These are phyloP conservation scores for Cichladusa arquata DNA, from an alignment of 2,113 vertebrate genomes.

Conservation along the genomic window DNA sequence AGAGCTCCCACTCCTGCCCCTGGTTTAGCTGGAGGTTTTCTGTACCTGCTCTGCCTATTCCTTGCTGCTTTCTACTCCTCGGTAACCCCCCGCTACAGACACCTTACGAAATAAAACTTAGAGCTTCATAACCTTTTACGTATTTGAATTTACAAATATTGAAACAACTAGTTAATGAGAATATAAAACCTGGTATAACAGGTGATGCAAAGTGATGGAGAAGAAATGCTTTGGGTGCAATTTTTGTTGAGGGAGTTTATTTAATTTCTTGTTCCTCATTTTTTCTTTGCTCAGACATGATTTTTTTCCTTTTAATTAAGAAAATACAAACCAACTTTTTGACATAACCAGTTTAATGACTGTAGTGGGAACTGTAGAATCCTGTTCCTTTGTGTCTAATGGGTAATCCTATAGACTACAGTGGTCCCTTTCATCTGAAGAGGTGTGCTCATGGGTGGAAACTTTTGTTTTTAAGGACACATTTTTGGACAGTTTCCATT, in stretches of 20 bases:
- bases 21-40: neutral
- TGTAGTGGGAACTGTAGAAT: neutral
- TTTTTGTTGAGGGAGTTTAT: neutral
- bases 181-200: neutral
- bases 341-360: neutral
- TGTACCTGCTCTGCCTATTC: neutral
- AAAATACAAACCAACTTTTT: neutral
- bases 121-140: neutral
- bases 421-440: neutral
- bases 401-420: neutral
- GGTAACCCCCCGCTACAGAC: no score
- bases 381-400: neutral
- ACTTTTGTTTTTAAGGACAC: neutral
- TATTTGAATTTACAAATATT: neutral
- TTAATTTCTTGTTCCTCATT: neutral
- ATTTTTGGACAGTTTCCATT: neutral
- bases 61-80: neutral
- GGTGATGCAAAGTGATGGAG: neutral
- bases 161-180: neutral
- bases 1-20: neutral
- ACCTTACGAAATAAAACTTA: neutral
- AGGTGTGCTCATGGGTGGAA: neutral
- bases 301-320: neutral
- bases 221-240: neutral
- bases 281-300: neutral